Percentiles rank a stretch among this genome's conserved stretches.
phyloP scores from a whole-genome alignment of 1,140 invertebrate genomes.

The Pseudomyrmex gracilis region DNA sequence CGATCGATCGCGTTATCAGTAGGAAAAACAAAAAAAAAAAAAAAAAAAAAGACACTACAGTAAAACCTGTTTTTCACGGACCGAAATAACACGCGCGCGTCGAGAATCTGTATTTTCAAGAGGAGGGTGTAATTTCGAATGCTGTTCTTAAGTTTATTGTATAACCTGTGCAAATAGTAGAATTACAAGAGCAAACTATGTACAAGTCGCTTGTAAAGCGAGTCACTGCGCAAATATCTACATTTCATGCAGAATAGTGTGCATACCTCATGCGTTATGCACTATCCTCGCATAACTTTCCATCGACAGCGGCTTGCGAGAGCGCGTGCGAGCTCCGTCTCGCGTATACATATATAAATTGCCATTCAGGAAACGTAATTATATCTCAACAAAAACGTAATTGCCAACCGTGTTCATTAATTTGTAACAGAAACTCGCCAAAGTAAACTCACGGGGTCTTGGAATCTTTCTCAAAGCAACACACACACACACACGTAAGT shows the following conservation, averaged over 20 bases:
- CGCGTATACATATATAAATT: neutral
- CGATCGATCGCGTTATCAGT: neutral
- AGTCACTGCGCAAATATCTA: slow-evolving; percentile 50
- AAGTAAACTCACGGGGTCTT: neutral
- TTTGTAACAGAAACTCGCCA: neutral
- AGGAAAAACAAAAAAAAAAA: neutral
- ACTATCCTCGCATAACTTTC: slow-evolving; percentile 41
- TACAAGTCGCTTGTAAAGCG: slow-evolving; percentile 41
- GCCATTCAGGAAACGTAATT: slow-evolving; percentile 25
- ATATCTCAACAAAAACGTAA: slow-evolving; percentile 14
- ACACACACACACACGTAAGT: too few relatives aligned
- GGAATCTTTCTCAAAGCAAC: too few relatives aligned
- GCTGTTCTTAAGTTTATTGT: slow-evolving; percentile 31
- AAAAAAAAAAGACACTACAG: neutral
- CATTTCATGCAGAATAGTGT: slow-evolving; percentile 45
- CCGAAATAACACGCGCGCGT: neutral
- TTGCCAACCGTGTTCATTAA: neutral
- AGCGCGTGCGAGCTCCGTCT: neutral
- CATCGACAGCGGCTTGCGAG: slow-evolving; percentile 11
- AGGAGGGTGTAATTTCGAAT: slow-evolving; percentile 15
- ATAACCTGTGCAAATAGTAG: slow-evolving; percentile 32
- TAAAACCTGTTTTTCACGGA: slow-evolving; percentile 2
- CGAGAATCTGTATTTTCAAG: slow-evolving; percentile 15
- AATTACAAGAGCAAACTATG: slow-evolving; percentile 58
- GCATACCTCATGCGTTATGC: slow-evolving; percentile 47